These are phyloP conservation scores for Spatulosminthurus flaviceps DNA, from an alignment of 2,888 invertebrate species.

Conservation along the genomic window DNA sequence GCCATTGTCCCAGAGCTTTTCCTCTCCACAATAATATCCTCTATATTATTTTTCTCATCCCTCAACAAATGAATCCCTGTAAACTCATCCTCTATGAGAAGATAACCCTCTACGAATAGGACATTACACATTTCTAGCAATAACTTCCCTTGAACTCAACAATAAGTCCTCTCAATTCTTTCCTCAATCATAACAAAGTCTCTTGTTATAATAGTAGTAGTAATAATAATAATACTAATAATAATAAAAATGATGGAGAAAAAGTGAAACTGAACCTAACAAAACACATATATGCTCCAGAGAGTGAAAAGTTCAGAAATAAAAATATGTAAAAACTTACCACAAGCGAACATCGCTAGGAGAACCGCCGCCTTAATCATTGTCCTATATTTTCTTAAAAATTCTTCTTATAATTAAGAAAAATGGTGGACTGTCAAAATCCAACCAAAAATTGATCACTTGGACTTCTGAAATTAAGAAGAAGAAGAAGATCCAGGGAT, in stretches of 20 bases:
- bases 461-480: conserved; percentile 27
- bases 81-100: no score
- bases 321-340: conserved; percentile 33
- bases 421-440: conserved; percentile 6
- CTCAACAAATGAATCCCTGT: background rate
- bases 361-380: conserved; percentile 34
- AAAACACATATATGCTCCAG: background rate
- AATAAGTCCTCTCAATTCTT: no score
- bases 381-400: background rate
- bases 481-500: conserved; percentile 23
- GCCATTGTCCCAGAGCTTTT: background rate
- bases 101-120: no score
- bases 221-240: no score
- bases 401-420: background rate
- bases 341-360: conserved; percentile 32
- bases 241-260: no score
- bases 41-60: background rate
- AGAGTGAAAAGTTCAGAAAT: background rate
- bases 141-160: background rate
- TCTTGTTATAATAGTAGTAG: no score
- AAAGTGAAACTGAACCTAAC: background rate
- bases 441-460: conserved; percentile 27
- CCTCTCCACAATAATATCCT: background rate
- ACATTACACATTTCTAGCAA: no score
- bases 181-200: no score